Evolutionary conservation across 2,888 invertebrate species (phyloP).

Genomic region (Chloroclystis v-ata): DNA sequence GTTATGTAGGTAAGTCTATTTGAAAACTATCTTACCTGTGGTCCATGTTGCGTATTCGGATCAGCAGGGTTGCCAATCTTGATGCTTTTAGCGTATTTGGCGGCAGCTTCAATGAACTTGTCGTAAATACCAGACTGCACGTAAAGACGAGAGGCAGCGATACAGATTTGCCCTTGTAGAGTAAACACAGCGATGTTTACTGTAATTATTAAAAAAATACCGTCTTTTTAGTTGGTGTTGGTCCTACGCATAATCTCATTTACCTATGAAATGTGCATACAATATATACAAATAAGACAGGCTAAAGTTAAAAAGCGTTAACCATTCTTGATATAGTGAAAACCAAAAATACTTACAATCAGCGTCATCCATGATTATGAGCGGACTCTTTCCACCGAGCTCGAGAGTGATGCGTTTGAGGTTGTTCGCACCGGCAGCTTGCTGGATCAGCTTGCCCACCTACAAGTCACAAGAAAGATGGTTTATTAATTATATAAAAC

Average conservation of each 20-base stretch:
- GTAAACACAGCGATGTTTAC: constrained; percentile 49
- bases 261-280: no score
- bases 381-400: constrained; percentile 92
- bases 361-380: constrained; percentile 88
- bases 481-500: no score
- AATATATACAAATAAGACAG: no score
- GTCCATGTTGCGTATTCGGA: constrained; percentile 43
- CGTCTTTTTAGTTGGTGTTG: no score
- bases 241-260: no score
- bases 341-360: constrained; percentile 76
- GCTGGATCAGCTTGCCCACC: constrained; percentile 79
- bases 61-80: constrained; percentile 80
- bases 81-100: constrained; percentile 79
- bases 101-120: constrained; percentile 85
- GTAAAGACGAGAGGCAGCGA: constrained; percentile 53
- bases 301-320: no score
- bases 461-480: constrained; percentile 32
- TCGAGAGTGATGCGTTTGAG: constrained; percentile 90
- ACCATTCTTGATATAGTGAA: no score
- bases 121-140: constrained; percentile 83
- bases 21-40: constrained; percentile 28
- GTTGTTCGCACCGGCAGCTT: constrained; percentile 82
- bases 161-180: constrained; percentile 51
- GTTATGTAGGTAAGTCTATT: no score
- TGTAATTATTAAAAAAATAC: constrained; percentile 22